Evolutionary conservation across 1,140 invertebrate genomes (phyloP).

Genomic region (Colletes gigas): DNA sequence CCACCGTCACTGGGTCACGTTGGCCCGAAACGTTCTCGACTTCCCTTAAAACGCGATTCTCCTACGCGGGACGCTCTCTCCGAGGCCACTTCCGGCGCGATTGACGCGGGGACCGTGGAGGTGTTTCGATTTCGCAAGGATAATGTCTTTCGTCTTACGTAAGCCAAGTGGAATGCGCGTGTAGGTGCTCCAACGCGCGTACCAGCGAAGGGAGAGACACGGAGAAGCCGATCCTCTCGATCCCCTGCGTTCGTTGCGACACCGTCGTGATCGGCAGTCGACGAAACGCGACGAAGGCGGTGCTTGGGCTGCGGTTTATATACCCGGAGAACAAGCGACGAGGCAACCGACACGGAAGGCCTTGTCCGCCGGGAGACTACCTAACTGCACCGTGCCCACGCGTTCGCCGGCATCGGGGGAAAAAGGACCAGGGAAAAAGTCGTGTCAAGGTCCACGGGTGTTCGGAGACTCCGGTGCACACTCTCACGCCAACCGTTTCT

Average conservation of each 20-base stretch:
- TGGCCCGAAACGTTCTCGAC: background rate
- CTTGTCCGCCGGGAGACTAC: conserved; percentile 57
- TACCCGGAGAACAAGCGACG: conserved; percentile 45
- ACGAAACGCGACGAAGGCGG: conserved; percentile 40
- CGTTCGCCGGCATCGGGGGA: conserved; percentile 42
- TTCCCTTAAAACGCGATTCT: background rate
- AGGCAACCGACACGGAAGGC: conserved; percentile 64
- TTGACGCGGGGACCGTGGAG: background rate
- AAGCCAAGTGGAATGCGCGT: conserved; percentile 66
- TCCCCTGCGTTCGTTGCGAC: conserved; percentile 27
- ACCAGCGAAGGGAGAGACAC: background rate
- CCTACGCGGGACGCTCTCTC: background rate
- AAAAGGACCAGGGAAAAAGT: conserved; percentile 33
- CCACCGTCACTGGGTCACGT: no score
- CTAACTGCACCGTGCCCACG: conserved; percentile 58
- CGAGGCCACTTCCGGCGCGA: conserved; percentile 14
- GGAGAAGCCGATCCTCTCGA: background rate
- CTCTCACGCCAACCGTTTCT: background rate
- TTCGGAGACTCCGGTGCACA: background rate
- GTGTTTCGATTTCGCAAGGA: conserved; percentile 60
- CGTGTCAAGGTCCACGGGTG: background rate
- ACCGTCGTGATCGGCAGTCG: conserved; percentile 14
- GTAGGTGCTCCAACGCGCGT: conserved; percentile 50
- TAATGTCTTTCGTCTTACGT: conserved; percentile 66
- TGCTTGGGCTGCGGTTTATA: conserved; percentile 32